A percentile compares a stretch with the other conserved stretches of the same genome.
phyloP scores from a whole-genome alignment of 1,140 invertebrate species.

The Cotesia typhae region DNA sequence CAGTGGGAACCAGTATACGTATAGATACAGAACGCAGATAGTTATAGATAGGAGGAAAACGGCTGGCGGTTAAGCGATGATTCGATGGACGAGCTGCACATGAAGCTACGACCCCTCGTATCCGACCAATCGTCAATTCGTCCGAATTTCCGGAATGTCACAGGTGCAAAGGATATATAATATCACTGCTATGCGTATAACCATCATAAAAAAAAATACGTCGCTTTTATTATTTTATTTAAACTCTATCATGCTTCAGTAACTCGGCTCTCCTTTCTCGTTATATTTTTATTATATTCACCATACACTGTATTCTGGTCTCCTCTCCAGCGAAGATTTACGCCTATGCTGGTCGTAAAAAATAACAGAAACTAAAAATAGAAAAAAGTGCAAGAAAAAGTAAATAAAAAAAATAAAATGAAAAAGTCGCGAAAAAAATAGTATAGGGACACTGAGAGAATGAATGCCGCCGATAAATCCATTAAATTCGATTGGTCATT shows the following conservation, averaged over 20 bases:
- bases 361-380: neutral
- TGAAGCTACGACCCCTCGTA: constrained; percentile 18
- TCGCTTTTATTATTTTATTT: constrained; percentile 22
- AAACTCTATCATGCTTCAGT: neutral
- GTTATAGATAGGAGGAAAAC: constrained; percentile 3
- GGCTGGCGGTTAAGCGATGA: constrained; percentile 26
- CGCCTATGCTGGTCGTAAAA: neutral
- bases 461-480: constrained; percentile 30
- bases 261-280: neutral
- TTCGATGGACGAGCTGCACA: constrained; percentile 20
- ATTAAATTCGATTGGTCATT: constrained; percentile 41
- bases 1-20: neutral
- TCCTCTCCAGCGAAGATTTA: constrained; percentile 14
- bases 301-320: neutral
- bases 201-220: neutral
- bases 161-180: constrained; percentile 34
- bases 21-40: neutral
- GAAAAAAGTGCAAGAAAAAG: neutral
- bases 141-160: constrained; percentile 34
- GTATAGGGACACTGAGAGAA: neutral
- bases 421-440: constrained; percentile 5
- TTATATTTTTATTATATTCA: no score
- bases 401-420: constrained; percentile 4
- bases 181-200: constrained; percentile 17
- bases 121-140: constrained; percentile 36